A percentile compares a stretch with the other conserved stretches of the same genome.
These are phyloP conservation scores for Cynopterus brachyotis DNA, from an alignment of 2,113 vertebrate genomes.

Conservation along the genomic window DNA sequence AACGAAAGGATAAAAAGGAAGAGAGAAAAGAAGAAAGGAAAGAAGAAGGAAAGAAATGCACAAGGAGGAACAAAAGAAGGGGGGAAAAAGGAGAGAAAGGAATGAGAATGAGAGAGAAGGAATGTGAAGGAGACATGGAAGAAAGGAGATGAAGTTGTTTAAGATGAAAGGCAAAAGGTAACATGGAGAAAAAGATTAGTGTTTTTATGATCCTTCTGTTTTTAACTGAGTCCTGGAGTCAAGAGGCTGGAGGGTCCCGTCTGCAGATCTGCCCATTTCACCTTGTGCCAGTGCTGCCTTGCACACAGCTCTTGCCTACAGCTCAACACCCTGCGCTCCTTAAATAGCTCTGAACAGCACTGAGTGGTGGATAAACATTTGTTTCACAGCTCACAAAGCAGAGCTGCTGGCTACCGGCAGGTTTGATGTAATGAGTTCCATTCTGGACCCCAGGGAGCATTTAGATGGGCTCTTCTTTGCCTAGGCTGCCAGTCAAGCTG, in stretches of 20 bases:
- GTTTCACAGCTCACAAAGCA: conserved; percentile 90
- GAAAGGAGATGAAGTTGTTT: neutral
- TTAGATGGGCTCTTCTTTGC: conserved; percentile 83
- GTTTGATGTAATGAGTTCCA: conserved; percentile 85
- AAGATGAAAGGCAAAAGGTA: neutral
- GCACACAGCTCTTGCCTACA: conserved; percentile 59
- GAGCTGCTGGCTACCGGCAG: conserved; percentile 85
- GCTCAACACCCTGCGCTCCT: conserved; percentile 79
- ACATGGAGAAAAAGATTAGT: neutral
- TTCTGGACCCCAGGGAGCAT: conserved; percentile 82
- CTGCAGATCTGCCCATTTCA: no score
- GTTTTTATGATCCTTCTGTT: fast-evolving
- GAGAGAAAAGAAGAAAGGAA: neutral
- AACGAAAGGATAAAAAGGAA: neutral
- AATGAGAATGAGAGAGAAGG: neutral
- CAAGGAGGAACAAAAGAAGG: neutral
- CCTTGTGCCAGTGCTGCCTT: no score
- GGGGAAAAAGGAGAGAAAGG: neutral
- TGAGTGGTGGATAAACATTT: conserved; percentile 87
- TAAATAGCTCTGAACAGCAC: conserved; percentile 80
- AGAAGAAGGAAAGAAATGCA: neutral
- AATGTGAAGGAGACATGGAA: neutral
- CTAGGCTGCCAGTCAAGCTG: conserved; percentile 84
- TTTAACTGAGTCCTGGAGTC: neutral
- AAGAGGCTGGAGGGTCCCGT: neutral